These are phyloP conservation scores for Hymenopus coronatus DNA, from an alignment of 2,888 invertebrate species.

Conservation along the genomic window DNA sequence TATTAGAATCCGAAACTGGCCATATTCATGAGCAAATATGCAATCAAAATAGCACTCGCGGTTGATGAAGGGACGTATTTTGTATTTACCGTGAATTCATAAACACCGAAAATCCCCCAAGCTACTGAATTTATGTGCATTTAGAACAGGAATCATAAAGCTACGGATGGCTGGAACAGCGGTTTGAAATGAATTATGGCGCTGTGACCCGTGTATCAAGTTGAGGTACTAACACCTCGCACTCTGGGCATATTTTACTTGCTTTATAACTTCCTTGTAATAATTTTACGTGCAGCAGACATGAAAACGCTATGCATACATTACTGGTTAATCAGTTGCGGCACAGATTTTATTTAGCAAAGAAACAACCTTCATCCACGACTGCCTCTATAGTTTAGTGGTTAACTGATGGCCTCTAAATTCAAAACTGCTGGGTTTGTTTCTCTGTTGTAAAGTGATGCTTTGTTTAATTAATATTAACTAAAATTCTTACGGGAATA, in stretches of 20 bases:
- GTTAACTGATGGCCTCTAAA: too few relatives aligned
- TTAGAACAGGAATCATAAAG: background rate
- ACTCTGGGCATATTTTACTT: background rate
- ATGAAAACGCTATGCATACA: background rate
- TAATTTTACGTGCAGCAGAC: background rate
- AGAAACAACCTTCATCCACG: too few relatives aligned
- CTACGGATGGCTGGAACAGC: background rate
- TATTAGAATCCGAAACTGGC: background rate
- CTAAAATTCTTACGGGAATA: too few relatives aligned
- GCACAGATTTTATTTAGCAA: too few relatives aligned
- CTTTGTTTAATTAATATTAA: too few relatives aligned
- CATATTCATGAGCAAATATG: background rate
- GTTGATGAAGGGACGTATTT: background rate
- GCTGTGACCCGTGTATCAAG: background rate
- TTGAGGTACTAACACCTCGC: background rate
- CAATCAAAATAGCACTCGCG: background rate
- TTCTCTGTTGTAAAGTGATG: too few relatives aligned
- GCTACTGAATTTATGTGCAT: background rate
- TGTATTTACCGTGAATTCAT: background rate
- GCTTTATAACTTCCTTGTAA: background rate
- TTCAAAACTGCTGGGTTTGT: too few relatives aligned
- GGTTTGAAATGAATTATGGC: background rate
- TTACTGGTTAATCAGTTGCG: background rate
- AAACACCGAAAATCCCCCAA: background rate
- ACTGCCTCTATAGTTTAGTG: too few relatives aligned